Evolutionary conservation across 2,888 invertebrate genomes (phyloP).

Genomic region (Odontocolon sp.): DNA sequence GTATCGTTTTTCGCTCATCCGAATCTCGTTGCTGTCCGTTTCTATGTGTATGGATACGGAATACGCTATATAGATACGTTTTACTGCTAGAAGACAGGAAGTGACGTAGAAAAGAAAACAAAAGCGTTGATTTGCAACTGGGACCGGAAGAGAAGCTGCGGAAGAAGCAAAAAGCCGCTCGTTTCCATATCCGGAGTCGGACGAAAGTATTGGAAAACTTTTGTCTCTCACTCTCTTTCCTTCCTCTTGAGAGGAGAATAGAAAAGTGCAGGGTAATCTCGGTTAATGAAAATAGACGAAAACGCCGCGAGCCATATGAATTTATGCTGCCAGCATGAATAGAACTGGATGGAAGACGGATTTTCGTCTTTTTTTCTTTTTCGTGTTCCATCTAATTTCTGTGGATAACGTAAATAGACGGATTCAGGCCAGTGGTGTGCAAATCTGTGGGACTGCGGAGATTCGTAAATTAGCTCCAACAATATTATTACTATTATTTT

Average conservation of each 20-base stretch:
- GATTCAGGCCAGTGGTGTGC: slow-evolving; percentile 39
- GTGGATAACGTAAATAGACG: slow-evolving; percentile 26
- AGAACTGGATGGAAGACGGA: too few species aligned
- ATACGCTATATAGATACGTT: too few species aligned
- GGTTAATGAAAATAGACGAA: slow-evolving; percentile 58
- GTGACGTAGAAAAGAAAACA: slow-evolving; percentile 41
- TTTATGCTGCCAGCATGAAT: neutral
- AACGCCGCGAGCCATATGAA: slow-evolving; percentile 48
- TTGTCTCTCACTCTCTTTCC: slow-evolving; percentile 11
- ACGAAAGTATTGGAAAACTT: slow-evolving; percentile 56
- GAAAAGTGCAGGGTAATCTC: slow-evolving; percentile 47
- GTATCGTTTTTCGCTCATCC: slow-evolving; percentile 13
- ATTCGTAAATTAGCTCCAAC: too few species aligned
- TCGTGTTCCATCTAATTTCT: slow-evolving; percentile 30
- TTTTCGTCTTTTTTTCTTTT: neutral
- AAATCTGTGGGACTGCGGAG: slow-evolving; percentile 2
- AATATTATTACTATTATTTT: slow-evolving; percentile 10
- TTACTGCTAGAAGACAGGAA: slow-evolving; percentile 14
- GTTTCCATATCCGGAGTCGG: slow-evolving; percentile 35
- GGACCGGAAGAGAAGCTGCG: slow-evolving; percentile 22
- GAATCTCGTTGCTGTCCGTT: neutral
- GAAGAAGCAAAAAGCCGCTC: slow-evolving; percentile 22
- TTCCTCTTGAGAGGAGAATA: slow-evolving; percentile 14
- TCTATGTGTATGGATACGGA: neutral
- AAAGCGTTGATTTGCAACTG: slow-evolving; percentile 39